Percentiles rank a stretch among this genome's conserved stretches.
Conservation (phyloP, 2,113 vertebrate genomes). For the Chinchilla lanigera region DNA sequence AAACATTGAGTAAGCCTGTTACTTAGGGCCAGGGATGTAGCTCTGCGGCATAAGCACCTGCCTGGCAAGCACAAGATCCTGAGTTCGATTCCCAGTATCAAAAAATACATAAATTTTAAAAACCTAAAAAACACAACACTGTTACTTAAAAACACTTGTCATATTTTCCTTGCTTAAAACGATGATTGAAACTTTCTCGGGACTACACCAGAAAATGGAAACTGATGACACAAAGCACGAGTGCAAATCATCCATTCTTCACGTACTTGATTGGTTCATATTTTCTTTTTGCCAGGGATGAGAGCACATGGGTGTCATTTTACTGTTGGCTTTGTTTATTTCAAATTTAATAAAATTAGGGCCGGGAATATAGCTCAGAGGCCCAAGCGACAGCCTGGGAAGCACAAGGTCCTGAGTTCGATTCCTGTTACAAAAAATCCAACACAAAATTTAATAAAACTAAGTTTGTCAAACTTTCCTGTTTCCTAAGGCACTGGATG, state of each 20-base stretch:
- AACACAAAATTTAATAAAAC: constrained; percentile 1
- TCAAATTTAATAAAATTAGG: background rate
- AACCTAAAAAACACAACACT: too few species aligned
- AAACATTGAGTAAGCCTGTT: background rate
- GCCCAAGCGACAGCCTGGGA: too few species aligned
- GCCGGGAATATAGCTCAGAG: too few species aligned
- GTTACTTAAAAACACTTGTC: background rate
- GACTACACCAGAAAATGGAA: background rate
- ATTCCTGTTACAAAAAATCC: too few species aligned
- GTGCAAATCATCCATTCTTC: background rate
- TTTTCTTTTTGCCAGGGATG: background rate
- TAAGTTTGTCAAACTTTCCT: background rate
- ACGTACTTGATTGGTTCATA: background rate
- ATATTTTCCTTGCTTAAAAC: background rate
- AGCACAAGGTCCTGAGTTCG: too few species aligned
- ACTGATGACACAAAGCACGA: background rate
- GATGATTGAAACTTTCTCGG: background rate
- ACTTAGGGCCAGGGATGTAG: too few species aligned
- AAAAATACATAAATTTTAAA: too few species aligned
- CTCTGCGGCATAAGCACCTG: too few species aligned
- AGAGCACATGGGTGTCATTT: background rate
- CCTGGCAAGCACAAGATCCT: too few species aligned
- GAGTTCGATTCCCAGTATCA: too few species aligned
- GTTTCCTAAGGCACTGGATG: background rate
- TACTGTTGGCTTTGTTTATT: background rate